Conservation (phyloP, 2,113 vertebrate species). For the Neogobius melanostomus region DNA sequence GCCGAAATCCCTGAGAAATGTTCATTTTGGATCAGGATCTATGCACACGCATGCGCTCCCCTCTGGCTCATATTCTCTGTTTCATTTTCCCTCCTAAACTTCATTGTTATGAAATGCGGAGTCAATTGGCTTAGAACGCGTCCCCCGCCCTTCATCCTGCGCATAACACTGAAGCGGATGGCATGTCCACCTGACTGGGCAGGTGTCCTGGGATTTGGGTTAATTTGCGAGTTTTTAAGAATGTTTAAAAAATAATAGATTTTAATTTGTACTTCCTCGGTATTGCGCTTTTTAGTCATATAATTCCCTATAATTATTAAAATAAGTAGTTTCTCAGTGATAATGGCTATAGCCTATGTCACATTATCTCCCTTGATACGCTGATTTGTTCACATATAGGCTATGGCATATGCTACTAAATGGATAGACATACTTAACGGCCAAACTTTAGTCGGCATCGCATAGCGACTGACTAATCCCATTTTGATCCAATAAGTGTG, state of each 20-base stretch:
- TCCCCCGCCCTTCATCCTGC: constrained; percentile 29
- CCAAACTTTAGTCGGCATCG: constrained; percentile 58
- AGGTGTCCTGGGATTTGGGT: constrained; percentile 23
- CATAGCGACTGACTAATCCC: constrained; percentile 69
- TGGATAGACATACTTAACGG: constrained; percentile 24
- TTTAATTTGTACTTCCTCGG: too few relatives aligned
- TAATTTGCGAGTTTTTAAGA: not conserved
- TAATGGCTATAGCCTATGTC: not conserved
- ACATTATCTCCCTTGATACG: constrained; percentile 41
- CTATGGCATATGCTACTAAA: constrained; percentile 19
- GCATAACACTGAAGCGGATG: not conserved
- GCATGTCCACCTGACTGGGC: constrained; percentile 31
- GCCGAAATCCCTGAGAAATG: constrained; percentile 82
- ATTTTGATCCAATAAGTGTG: constrained; percentile 74
- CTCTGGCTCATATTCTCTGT: constrained; percentile 70
- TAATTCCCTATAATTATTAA: not conserved
- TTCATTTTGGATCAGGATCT: constrained; percentile 80
- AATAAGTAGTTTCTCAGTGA: constrained; percentile 12
- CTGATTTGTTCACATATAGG: constrained; percentile 43
- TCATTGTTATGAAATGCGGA: constrained; percentile 73
- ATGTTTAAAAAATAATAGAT: too few relatives aligned
- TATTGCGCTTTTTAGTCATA: too few relatives aligned
- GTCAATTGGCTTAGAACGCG: constrained; percentile 67
- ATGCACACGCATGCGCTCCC: constrained; percentile 76
- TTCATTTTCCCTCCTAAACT: constrained; percentile 73